These are phyloP conservation scores for Anseranas semipalmata DNA, from an alignment of 2,113 vertebrate genomes.

Conservation along the genomic window DNA sequence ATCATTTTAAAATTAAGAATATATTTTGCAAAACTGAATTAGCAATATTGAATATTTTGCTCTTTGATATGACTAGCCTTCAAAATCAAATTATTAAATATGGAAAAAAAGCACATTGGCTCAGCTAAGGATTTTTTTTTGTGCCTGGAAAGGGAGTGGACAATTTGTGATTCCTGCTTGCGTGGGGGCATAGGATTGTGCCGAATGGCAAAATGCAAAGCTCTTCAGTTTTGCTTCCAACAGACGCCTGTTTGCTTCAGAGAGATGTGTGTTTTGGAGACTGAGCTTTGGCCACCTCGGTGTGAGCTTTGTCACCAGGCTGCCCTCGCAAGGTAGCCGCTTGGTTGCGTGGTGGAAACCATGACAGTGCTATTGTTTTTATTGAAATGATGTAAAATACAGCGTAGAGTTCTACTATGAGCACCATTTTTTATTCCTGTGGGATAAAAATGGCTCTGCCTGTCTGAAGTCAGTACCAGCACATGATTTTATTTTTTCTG, in stretches of 20 bases:
- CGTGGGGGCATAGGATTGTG: background rate
- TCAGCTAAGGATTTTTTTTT: slow-evolving; percentile 60
- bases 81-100: slow-evolving; percentile 87
- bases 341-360: accelerated
- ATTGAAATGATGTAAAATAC: background rate
- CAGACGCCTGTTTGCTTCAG: slow-evolving; percentile 27
- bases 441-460: background rate
- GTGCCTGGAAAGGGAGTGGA: slow-evolving; percentile 28
- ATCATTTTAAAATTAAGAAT: slow-evolving; percentile 98
- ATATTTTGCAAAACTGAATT: slow-evolving; percentile 92
- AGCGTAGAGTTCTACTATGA: background rate
- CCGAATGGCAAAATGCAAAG: slow-evolving; percentile 45
- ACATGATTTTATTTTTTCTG: background rate
- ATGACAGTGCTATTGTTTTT: accelerated
- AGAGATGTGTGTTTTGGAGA: background rate
- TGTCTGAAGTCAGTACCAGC: background rate
- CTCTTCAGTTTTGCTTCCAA: slow-evolving; percentile 43
- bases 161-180: slow-evolving; percentile 13
- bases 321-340: background rate
- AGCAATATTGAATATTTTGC: slow-evolving; percentile 92
- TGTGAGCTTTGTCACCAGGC: background rate
- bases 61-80: slow-evolving; percentile 85
- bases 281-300: accelerated
- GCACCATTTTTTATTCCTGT: background rate
- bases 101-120: slow-evolving; percentile 76